Conservation (phyloP, 2,113 vertebrate species). For the Pelobates fuscus region DNA sequence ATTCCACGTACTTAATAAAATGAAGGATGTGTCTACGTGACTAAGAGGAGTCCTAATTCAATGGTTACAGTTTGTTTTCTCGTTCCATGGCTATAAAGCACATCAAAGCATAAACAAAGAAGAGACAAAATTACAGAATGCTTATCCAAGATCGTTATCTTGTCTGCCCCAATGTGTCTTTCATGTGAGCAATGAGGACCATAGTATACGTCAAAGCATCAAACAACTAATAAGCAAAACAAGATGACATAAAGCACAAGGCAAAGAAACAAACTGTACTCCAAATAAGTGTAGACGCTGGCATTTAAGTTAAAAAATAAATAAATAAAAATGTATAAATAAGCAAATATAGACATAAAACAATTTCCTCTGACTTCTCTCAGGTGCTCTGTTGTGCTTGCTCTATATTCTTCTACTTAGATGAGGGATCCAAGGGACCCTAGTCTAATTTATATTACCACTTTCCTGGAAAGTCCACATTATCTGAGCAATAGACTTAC, state of each 20-base stretch:
- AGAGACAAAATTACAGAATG: slow-evolving; percentile 2
- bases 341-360: not conserved
- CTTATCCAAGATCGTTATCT: slow-evolving; percentile 28
- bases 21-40: slow-evolving; percentile 18
- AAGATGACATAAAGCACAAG: not conserved
- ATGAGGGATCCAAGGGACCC: too few species aligned
- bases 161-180: not conserved
- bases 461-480: too few species aligned
- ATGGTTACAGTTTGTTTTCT: not conserved
- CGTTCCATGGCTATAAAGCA: not conserved
- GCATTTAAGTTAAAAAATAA: not conserved
- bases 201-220: not conserved
- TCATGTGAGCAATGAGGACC: not conserved
- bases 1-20: slow-evolving; percentile 10
- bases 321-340: not conserved
- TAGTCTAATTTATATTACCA: too few species aligned
- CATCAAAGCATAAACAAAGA: slow-evolving; percentile 25
- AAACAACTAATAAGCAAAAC: slow-evolving; percentile 6
- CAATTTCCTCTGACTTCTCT: too few species aligned
- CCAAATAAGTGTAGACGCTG: not conserved
- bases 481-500: too few species aligned
- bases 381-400: too few species aligned
- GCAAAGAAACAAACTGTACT: slow-evolving; percentile 2
- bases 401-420: too few species aligned
- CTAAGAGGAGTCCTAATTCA: not conserved